Evolutionary conservation across 2,888 invertebrate species (phyloP), one percentile per base, ranked within the genome.

Genomic region (Lithophane socia): DNA sequence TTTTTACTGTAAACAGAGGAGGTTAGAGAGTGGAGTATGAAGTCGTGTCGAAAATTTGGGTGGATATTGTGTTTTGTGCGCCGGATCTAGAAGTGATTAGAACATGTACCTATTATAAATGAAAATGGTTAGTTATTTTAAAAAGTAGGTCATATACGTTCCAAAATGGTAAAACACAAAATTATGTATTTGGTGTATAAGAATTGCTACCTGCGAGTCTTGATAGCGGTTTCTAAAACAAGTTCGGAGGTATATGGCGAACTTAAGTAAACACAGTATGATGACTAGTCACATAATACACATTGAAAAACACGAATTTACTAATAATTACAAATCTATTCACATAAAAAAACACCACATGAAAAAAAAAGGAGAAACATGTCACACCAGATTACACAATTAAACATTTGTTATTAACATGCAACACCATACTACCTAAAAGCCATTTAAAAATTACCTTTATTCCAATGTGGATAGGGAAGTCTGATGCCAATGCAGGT

Each of bases 381-480:
- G 21, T n/a, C 16, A 56, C 9, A 37, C 18, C 12, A 37, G n/a
- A 49, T 16, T 5, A 70, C 21, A 60, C n/a, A 75, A 21, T 10
- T 18, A 37, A 56, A 64, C 16, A 61, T 52, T 29, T 13, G 8
- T 18, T 21, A 9, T 37, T 12, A 21, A 52, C 10, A 56, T 44
- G 54, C 9, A 56, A 47, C 16, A 65, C 16, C 10, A 8, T 8
- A 44, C 1, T 10, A 7, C 13, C 12, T 12, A 18, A 44, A 60
- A 52, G 9, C 10, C 9, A 29, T 21, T 2, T 0, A 29, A 56
- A 77, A 72, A 92, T 95, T 94, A 97, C 97, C 97, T 97, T 97
- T 92, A 97, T 97, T 93, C 97, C 97, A 89, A 97, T 97, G 93
- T 97, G 97, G 79, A 97, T 97, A 86, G 97, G 97, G 92, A 96